A percentile compares a stretch with the other conserved stretches of the same genome.
phyloP scores from a whole-genome alignment of 1,140 invertebrate species.

The Pseudoatta argentina region DNA sequence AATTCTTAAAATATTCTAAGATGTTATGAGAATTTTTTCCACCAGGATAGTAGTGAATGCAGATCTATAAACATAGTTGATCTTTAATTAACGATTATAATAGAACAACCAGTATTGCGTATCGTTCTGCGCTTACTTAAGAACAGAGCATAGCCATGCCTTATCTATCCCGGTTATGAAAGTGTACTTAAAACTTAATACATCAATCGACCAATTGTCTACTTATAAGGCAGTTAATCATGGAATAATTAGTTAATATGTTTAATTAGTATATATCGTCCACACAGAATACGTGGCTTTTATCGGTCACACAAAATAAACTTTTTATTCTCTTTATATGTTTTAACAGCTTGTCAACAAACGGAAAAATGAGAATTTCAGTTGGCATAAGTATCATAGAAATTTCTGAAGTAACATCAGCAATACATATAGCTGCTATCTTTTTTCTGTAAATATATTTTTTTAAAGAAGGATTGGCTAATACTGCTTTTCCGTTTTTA shows the following conservation, averaged over 20 bases:
- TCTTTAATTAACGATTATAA: constrained; percentile 71
- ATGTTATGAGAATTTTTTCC: no score
- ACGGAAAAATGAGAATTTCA: constrained; percentile 27
- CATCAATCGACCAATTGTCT: constrained; percentile 77
- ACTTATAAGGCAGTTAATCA: constrained; percentile 75
- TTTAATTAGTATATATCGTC: constrained; percentile 66
- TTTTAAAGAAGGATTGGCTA: constrained; percentile 11
- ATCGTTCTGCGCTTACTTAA: constrained; percentile 83
- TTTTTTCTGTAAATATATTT: constrained; percentile 62
- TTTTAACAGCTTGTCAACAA: constrained; percentile 51
- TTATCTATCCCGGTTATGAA: constrained; percentile 81
- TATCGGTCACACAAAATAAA: constrained; percentile 67
- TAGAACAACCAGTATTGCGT: constrained; percentile 83
- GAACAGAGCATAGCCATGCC: constrained; percentile 77
- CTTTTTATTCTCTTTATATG: constrained; percentile 68
- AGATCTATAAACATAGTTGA: constrained; percentile 64
- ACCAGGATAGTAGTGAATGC: constrained; percentile 15
- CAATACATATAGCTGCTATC: constrained; percentile 50
- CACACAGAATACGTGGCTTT: constrained; percentile 53
- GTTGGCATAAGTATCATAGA: constrained; percentile 18
- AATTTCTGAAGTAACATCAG: constrained; percentile 5
- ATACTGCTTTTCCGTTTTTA: constrained; percentile 6
- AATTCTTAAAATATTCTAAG: no score
- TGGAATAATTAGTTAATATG: constrained; percentile 72
- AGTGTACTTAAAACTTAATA: constrained; percentile 85